phyloP scores from a whole-genome alignment of 1,140 invertebrate species.

The Zeugodacus cucurbitae region DNA sequence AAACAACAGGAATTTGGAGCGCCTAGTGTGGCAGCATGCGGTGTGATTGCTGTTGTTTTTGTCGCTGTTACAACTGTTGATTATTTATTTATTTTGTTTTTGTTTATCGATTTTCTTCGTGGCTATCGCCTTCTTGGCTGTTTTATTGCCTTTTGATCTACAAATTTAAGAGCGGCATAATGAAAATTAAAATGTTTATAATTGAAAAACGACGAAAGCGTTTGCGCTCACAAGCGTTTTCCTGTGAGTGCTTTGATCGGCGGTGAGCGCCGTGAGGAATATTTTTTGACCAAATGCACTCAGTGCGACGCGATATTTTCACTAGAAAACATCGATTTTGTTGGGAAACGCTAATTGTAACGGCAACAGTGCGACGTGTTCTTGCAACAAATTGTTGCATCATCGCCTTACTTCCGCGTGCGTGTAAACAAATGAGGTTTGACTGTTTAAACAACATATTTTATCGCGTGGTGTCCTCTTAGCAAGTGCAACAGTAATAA shows the following conservation, averaged over 20 bases:
- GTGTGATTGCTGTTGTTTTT: not conserved
- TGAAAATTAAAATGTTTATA: constrained; percentile 1
- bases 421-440: not conserved
- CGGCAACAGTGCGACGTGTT: not conserved
- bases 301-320: not conserved
- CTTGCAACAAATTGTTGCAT: constrained; percentile 15
- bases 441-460: not conserved
- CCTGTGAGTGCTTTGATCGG: not conserved
- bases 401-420: not conserved
- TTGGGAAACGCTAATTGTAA: not conserved
- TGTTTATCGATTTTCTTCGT: not conserved
- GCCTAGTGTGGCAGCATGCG: no score
- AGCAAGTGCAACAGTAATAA: no score
- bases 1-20: not conserved
- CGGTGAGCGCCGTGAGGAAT: not conserved
- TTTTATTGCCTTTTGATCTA: not conserved
- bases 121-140: not conserved
- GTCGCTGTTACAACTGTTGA: not conserved
- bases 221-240: not conserved
- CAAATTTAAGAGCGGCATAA: not conserved
- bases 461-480: not conserved
- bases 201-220: not conserved
- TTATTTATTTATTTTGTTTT: constrained; percentile 15
- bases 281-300: not conserved
- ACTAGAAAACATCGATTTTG: not conserved